Conservation (phyloP, 1,140 invertebrate species). For the Ruditapes philippinarum region DNA sequence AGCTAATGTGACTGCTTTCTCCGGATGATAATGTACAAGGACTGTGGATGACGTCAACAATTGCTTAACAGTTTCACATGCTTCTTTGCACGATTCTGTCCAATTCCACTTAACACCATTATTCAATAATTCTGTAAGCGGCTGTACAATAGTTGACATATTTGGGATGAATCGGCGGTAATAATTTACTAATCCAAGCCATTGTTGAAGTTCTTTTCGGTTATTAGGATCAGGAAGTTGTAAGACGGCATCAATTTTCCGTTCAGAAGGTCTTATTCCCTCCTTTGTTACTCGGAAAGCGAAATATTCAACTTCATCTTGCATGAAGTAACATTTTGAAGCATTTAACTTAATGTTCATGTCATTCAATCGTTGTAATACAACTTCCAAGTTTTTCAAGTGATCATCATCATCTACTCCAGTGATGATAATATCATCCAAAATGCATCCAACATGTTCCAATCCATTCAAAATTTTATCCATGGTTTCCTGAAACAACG, state of each 20-base stretch:
- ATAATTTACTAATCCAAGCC: no score
- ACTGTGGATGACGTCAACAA: not conserved
- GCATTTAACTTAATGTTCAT: conserved; percentile 86
- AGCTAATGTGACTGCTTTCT: not conserved
- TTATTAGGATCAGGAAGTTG: no score
- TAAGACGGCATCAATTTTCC: no score
- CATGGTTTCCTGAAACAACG: conserved; percentile 87
- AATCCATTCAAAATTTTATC: conserved; percentile 82
- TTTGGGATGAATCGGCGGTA: conserved; percentile 78
- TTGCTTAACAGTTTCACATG: not conserved
- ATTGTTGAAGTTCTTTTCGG: no score
- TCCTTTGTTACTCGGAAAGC: no score
- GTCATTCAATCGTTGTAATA: conserved; percentile 53
- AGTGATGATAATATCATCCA: conserved; percentile 72
- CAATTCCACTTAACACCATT: no score
- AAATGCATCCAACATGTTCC: conserved; percentile 11
- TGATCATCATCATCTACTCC: conserved; percentile 57
- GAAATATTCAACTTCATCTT: conserved; percentile 75
- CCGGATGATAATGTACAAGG: not conserved
- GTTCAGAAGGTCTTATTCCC: no score
- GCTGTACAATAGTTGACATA: no score
- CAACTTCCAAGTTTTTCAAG: conserved; percentile 56
- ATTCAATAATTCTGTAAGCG: no score
- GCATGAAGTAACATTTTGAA: conserved; percentile 82
- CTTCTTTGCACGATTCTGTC: no score